These are phyloP conservation scores for Phyto melanocephala DNA, from an alignment of 2,888 invertebrate genomes.

Conservation along the genomic window DNA sequence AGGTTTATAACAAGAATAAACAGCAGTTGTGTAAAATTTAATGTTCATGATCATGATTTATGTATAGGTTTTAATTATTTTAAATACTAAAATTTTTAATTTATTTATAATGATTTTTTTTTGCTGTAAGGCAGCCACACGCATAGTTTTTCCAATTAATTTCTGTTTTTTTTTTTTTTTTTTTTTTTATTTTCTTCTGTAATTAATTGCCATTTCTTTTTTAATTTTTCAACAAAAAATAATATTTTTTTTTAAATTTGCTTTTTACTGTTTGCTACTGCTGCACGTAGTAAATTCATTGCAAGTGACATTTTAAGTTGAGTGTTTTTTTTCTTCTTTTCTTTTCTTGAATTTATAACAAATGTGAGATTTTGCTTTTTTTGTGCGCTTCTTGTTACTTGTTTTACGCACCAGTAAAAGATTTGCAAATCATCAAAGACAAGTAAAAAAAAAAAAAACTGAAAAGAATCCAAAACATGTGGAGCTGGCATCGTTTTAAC, in stretches of 20 bases:
- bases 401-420: background rate
- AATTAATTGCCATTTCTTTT: slow-evolving; percentile 54
- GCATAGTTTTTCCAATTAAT: slow-evolving; percentile 56
- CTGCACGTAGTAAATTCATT: slow-evolving; percentile 23
- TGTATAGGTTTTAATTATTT: slow-evolving; percentile 16
- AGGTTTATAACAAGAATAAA: slow-evolving; percentile 35
- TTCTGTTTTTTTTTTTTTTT: slow-evolving; percentile 18
- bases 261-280: background rate
- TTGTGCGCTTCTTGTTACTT: background rate
- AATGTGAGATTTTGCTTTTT: slow-evolving; percentile 1
- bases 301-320: slow-evolving; percentile 58
- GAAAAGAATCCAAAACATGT: slow-evolving; percentile 40
- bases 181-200: slow-evolving; percentile 17
- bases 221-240: background rate
- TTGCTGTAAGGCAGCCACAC: slow-evolving; percentile 52
- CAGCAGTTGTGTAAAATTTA: background rate
- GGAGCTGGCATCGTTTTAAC: slow-evolving; percentile 39
- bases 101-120: background rate
- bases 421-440: background rate
- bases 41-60: slow-evolving; percentile 35
- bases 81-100: background rate
- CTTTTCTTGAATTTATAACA: slow-evolving; percentile 17
- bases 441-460: background rate
- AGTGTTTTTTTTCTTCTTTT: background rate
- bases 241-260: background rate